Conservation (phyloP, 1,140 invertebrate genomes). For the Eurosta solidaginis region DNA sequence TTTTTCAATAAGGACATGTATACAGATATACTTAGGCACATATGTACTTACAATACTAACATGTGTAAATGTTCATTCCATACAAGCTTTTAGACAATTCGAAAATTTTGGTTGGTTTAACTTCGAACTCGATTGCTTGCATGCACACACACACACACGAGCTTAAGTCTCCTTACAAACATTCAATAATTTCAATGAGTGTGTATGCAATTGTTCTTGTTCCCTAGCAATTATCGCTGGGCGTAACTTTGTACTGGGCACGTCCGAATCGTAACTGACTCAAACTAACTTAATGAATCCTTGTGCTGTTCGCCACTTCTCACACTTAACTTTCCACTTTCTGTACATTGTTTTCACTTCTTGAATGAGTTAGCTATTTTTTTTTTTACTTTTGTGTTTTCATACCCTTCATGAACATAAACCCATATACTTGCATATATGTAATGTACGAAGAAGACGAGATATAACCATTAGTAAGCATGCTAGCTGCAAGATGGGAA, state of each 20-base stretch:
- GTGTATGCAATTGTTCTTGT: not conserved
- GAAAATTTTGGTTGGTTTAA: constrained; percentile 23
- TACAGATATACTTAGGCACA: not conserved
- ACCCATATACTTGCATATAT: too few species aligned
- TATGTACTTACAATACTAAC: not conserved
- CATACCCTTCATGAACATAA: too few species aligned
- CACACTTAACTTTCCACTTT: not conserved
- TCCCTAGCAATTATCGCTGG: constrained; percentile 30
- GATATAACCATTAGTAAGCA: too few species aligned
- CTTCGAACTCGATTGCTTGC: not conserved
- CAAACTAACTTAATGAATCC: constrained; percentile 33
- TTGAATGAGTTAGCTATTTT: not conserved
- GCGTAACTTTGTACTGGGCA: constrained; percentile 29
- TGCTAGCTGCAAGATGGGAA: too few species aligned
- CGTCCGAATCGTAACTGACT: constrained; percentile 30
- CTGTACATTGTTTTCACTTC: not conserved
- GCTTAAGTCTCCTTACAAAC: not conserved
- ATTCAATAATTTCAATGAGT: not conserved
- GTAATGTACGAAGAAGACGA: too few species aligned
- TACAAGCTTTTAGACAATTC: constrained; percentile 6
- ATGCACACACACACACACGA: not conserved
- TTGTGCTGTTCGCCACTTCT: not conserved
- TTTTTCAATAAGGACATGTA: not conserved
- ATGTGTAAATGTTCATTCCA: not conserved
- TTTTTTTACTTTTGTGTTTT: not conserved